phyloP scores from a whole-genome alignment of 2,797 vertebrate species.

The Artibeus jamaicensis region DNA sequence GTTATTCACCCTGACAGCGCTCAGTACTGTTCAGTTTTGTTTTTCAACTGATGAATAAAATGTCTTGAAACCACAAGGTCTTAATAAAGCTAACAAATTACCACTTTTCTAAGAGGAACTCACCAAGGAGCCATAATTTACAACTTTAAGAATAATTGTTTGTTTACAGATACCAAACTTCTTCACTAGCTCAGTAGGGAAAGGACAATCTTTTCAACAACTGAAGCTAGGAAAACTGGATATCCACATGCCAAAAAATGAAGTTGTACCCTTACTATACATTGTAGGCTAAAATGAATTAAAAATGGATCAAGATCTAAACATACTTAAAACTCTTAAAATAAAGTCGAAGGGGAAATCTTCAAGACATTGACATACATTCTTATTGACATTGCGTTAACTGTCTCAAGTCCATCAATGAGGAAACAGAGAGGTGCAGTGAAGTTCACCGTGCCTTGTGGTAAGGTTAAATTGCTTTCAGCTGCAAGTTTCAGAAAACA shows the following conservation, averaged over 20 bases:
- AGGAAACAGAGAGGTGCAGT: background rate
- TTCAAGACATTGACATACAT: background rate
- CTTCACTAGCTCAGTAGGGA: background rate
- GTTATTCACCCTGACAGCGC: background rate
- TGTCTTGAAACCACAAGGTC: background rate
- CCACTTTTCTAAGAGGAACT: background rate
- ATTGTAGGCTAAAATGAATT: background rate
- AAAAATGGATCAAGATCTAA: background rate
- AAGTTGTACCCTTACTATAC: background rate
- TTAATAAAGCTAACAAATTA: constrained; percentile 25
- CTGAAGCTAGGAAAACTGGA: background rate
- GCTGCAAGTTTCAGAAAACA: constrained; percentile 33
- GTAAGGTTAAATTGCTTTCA: constrained; percentile 55
- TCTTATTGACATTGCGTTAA: background rate
- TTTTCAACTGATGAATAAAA: constrained; percentile 42
- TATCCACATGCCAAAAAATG: background rate
- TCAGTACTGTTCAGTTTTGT: constrained; percentile 4
- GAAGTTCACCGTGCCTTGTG: background rate
- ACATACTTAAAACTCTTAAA: background rate
- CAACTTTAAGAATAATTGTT: constrained; percentile 7
- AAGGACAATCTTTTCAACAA: background rate
- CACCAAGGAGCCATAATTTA: background rate
- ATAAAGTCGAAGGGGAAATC: background rate
- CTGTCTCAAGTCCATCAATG: background rate
- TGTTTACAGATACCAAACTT: background rate